These are phyloP conservation scores for Panagrolaimus sp. DNA, from an alignment of 1,140 invertebrate genomes.

Conservation along the genomic window DNA sequence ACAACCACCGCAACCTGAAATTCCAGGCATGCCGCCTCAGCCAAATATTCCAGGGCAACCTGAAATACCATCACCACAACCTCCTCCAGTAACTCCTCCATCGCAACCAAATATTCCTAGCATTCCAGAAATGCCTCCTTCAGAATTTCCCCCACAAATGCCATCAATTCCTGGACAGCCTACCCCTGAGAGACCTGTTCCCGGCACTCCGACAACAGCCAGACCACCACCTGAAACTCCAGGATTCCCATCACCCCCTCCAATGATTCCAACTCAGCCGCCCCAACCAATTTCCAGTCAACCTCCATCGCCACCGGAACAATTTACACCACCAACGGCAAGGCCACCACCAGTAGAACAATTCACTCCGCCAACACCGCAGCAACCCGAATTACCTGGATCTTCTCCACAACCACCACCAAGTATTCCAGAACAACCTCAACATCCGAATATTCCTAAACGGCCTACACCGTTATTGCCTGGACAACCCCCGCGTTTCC, in stretches of 20 bases:
- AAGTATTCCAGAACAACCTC: too few species aligned
- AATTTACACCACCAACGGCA: slow-evolving; percentile 17
- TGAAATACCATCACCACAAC: slow-evolving; percentile 27
- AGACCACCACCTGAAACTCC: slow-evolving; percentile 6
- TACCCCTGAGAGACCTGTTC: not conserved
- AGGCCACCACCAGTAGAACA: too few species aligned
- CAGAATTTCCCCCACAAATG: not conserved
- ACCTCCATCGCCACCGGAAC: slow-evolving; percentile 3
- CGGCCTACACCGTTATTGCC: slow-evolving; percentile 13
- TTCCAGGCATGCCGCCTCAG: not conserved
- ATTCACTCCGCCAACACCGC: not conserved
- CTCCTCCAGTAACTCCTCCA: too few species aligned
- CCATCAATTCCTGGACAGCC: slow-evolving; percentile 6
- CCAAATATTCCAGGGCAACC: slow-evolving; percentile 21
- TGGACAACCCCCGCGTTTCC: slow-evolving; percentile 16
- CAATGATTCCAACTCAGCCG: not conserved
- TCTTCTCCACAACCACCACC: too few species aligned
- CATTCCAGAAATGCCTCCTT: too few species aligned
- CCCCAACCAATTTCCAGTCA: not conserved
- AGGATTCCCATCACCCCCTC: not conserved
- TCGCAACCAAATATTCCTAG: too few species aligned
- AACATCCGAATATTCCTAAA: not conserved
- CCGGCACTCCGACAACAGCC: not conserved
- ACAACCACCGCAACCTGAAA: slow-evolving; percentile 9
- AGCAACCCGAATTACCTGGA: slow-evolving; percentile 6